Evolutionary conservation across 2,797 vertebrate species (phyloP).

Genomic region (Loris lydekkerianus): DNA sequence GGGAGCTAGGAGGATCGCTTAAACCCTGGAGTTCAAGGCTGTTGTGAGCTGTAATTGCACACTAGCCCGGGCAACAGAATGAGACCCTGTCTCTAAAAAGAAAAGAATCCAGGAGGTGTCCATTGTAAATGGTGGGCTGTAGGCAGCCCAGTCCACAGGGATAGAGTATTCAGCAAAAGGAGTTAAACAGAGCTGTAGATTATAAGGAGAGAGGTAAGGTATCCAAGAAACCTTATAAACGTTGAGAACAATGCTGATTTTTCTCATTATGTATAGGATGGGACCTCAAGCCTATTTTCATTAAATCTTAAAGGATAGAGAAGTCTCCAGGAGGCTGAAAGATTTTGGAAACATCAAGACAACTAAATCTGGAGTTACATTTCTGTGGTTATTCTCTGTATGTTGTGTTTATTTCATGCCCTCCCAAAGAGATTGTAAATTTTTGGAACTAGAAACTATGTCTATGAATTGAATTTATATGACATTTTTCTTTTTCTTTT

Average conservation of each 20-base stretch:
- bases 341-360: neutral
- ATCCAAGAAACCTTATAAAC: neutral
- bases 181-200: neutral
- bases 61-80: neutral
- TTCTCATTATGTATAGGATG: conserved; percentile 33
- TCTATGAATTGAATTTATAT: conserved; percentile 23
- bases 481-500: neutral
- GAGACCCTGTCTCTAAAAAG: neutral
- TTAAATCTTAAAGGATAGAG: neutral
- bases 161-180: neutral
- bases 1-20: neutral
- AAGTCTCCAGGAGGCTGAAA: neutral
- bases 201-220: neutral
- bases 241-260: neutral
- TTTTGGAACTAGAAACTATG: neutral
- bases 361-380: neutral
- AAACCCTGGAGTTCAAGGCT: neutral
- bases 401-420: neutral
- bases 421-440: neutral
- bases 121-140: neutral
- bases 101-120: neutral
- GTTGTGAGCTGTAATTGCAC: neutral
- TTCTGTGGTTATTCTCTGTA: neutral
- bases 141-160: neutral
- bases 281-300: neutral